Evolutionary conservation across 2,797 vertebrate genomes (phyloP), one percentile per base, ranked within the genome.

Genomic region (Dallia pectoralis): DNA sequence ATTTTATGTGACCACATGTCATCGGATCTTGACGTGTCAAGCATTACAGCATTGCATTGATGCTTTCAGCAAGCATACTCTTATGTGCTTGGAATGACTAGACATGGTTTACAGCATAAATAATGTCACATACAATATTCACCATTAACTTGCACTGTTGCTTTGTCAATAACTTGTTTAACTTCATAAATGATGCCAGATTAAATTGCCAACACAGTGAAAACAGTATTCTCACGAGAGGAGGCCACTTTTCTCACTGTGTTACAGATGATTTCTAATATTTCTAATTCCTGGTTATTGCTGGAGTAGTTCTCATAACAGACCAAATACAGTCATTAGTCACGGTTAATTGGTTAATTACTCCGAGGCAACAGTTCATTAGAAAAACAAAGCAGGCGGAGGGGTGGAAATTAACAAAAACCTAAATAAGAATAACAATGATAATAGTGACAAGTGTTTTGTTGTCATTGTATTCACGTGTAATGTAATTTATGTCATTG

Each of bases 361-460:
- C 48, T 30, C 47, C 44, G 7, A 69, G 14, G 25, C 73, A 59
- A 74, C n/a, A 29, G 53, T 16, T 56, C n/a, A 72, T 67, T 22
- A 36, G 61, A 14, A 59, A 68, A 49, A 69, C n/a, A 22, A 40
- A 33, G 19, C n/a, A 27, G 33, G 25, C 63, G 1, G 18, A 29
- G 32, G 5, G 49, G 22, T 65, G 40, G 51, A 68, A n/a, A n/a
- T n/a, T n/a, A n/a, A n/a, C n/a, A n/a, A n/a, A n/a, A n/a, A n/a
- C n/a, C n/a, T n/a, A n/a, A n/a, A n/a, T n/a, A n/a, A n/a, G n/a
- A n/a, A n/a, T n/a, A n/a, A n/a, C n/a, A n/a, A n/a, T n/a, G n/a
- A n/a, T n/a, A n/a, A n/a, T n/a, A n/a, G n/a, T n/a, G n/a, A n/a
- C n/a, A n/a, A n/a, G n/a, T n/a, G n/a, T n/a, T n/a, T n/a, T n/a